Base-by-base conservation (phyloP, 2,113 vertebrate genomes). In the Prunella himalayana region DNA sequence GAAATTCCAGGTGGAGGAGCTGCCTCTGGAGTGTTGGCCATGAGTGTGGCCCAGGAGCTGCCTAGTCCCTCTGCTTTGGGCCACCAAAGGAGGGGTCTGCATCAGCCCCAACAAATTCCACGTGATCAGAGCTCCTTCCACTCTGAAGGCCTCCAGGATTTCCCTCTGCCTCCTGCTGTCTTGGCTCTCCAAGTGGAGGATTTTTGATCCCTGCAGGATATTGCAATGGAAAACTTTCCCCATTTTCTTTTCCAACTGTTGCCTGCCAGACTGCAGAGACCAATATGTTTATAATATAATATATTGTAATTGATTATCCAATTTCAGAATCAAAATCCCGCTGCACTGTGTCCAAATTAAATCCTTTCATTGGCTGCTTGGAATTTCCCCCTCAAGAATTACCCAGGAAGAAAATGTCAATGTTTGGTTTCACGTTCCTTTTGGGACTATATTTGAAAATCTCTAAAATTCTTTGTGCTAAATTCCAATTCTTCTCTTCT, bases 351-450 rank as follows among this genome's bases (percentile, higher is more conserved):
- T 41, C 64, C 57, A 86, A 93, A 96, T 93, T 73, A 94, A 97
- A 93, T 73, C 88, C 64, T 94, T 86, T 71, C 82, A 94, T 92
- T 93, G 86, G 68, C 76, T 90, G 76, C 76, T 70, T 88, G 35
- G 64, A 88, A 88, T 88, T 70, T 93, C 16, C 30, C 77, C 76
- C 68, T 73, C 56, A 77, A 86, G 94, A 94, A 84, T 94, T 92
- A 83, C 44, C 56, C 56, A 15, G 47, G 71, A 92, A 81, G 56
- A 88, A 90, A 56, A 83, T 23, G 86, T 35, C 87, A 82, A 78
- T 83, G 33, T 88, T 95, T 94, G 35, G 18, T 59, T 94, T 93
- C 80, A 56, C 13, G 1, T 70, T 86, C n/a, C 88, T 88, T 47
- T 54, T 44, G 71, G 72, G 72, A 86, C 33, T 63, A 2, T 39